Conservation (phyloP, 2,888 invertebrate genomes). For the Taphrorychus bicolor region DNA sequence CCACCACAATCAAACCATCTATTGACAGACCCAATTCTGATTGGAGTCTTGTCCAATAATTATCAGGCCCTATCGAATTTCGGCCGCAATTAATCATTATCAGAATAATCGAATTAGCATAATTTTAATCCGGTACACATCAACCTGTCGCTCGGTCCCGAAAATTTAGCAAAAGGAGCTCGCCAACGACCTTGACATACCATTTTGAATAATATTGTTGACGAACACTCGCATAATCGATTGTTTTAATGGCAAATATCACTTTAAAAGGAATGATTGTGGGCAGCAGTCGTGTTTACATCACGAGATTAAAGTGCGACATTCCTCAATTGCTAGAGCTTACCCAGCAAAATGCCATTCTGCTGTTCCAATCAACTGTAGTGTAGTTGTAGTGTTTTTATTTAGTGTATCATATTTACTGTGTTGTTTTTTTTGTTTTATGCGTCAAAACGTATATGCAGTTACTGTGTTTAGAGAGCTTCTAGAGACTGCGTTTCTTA, state of each 20-base stretch:
- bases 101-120: neutral
- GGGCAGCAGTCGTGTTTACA: neutral
- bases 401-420: no score
- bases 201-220: conserved; percentile 12
- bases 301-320: neutral
- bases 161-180: conserved; percentile 13
- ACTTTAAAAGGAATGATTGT: neutral
- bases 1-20: neutral
- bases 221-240: neutral
- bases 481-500: no score
- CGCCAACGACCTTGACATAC: conserved; percentile 26
- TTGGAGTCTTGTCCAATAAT: neutral
- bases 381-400: no score
- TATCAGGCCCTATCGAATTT: neutral
- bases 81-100: neutral
- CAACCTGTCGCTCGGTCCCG: conserved; percentile 19
- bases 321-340: neutral
- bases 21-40: neutral
- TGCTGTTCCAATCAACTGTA: neutral
- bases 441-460: no score
- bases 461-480: no score
- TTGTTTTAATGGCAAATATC: neutral
- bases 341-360: neutral
- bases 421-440: no score
- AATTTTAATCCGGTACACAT: conserved; percentile 3